Conservation (phyloP, 2,797 vertebrate genomes). For the Coccyzus lansbergi region DNA sequence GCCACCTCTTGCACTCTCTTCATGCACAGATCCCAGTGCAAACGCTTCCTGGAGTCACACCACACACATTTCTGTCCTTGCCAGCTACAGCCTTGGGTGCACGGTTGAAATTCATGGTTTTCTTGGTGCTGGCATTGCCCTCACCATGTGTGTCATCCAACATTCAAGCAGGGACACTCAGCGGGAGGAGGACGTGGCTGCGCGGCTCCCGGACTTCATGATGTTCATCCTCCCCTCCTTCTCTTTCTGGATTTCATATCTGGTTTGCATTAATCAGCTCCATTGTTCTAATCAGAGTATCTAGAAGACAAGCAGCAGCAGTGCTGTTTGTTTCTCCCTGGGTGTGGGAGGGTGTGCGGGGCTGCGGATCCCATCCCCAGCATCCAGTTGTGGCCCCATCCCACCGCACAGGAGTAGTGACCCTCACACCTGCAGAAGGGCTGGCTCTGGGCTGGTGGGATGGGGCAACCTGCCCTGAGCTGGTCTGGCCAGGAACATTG, state of each 20-base stretch:
- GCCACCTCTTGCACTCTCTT: rapidly evolving
- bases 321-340: rapidly evolving
- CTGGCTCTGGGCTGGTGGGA: neutral
- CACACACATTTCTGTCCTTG: rapidly evolving
- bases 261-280: constrained; percentile 39
- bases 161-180: neutral
- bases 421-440: neutral
- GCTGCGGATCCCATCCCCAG: neutral
- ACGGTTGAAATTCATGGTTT: rapidly evolving
- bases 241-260: neutral
- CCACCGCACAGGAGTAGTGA: rapidly evolving
- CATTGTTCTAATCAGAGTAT: neutral
- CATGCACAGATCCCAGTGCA: rapidly evolving
- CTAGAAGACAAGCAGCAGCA: rapidly evolving
- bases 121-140: rapidly evolving
- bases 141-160: rapidly evolving
- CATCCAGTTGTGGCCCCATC: neutral
- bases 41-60: neutral
- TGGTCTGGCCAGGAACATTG: rapidly evolving
- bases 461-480: neutral
- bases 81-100: neutral
- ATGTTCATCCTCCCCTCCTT: neutral
- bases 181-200: neutral
- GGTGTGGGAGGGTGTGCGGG: neutral
- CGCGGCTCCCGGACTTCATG: rapidly evolving